These are phyloP conservation scores for Crematogaster levior DNA, from an alignment of 2,888 invertebrate species.

Conservation along the genomic window DNA sequence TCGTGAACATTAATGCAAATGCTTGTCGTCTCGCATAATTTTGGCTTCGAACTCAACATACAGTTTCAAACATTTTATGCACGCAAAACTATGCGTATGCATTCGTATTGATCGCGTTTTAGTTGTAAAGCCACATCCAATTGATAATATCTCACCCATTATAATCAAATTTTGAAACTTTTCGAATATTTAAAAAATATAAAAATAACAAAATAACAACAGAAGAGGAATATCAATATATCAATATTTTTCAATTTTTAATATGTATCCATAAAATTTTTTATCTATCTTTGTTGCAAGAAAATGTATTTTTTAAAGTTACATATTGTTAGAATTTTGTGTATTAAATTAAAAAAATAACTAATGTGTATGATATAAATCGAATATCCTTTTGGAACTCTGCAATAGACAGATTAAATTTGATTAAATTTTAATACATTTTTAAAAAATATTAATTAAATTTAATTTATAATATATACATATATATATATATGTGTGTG, in stretches of 20 bases:
- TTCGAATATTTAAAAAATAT: background rate
- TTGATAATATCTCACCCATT: background rate
- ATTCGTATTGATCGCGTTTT: constrained; percentile 35
- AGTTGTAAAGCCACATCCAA: constrained; percentile 36
- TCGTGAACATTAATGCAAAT: constrained; percentile 13
- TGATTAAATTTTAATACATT: no score
- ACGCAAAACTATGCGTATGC: constrained; percentile 29
- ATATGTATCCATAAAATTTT: background rate
- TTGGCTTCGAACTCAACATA: background rate
- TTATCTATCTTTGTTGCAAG: background rate
- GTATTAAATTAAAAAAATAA: background rate
- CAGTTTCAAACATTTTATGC: constrained; percentile 29
- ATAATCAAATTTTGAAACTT: constrained; percentile 14
- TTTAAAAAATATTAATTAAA: no score
- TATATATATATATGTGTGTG: no score
- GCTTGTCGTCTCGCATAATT: constrained; percentile 29
- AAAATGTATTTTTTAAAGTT: background rate
- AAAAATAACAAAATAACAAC: background rate
- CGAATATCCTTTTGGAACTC: background rate
- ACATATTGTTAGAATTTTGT: background rate
- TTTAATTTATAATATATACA: no score
- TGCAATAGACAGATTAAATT: background rate
- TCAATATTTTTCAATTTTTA: constrained; percentile 3
- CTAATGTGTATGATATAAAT: background rate
- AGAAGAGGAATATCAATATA: background rate